Percentiles rank a stretch among this genome's conserved stretches.
These are phyloP conservation scores for Oxyscelio sp. DNA, from an alignment of 2,888 invertebrate genomes.

Conservation along the genomic window DNA sequence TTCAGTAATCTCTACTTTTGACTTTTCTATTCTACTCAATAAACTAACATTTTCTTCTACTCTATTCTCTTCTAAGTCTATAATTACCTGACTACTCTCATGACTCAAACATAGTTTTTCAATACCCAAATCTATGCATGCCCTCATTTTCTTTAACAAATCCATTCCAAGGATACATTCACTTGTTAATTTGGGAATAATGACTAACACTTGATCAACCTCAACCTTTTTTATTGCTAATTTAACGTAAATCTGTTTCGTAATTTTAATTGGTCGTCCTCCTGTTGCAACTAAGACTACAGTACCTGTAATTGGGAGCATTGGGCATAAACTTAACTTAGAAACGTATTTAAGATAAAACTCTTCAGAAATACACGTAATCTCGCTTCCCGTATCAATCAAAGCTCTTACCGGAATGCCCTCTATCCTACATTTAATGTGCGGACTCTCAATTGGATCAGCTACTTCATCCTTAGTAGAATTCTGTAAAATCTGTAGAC, in stretches of 20 bases:
- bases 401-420: background rate
- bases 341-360: background rate
- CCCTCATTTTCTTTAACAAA: background rate
- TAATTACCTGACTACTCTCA: too few relatives aligned
- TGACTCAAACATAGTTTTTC: too few relatives aligned
- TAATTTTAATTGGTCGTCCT: conserved; percentile 12
- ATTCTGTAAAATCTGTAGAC: background rate
- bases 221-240: background rate
- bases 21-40: too few relatives aligned
- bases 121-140: background rate
- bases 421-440: background rate
- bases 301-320: background rate
- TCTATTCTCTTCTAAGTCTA: too few relatives aligned
- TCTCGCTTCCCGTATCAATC: conserved; percentile 32
- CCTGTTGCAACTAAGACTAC: background rate
- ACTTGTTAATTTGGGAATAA: background rate
- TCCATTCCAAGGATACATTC: conserved; percentile 7
- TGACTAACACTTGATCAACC: background rate
- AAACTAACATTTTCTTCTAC: too few relatives aligned
- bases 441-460: background rate
- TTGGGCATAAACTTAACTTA: background rate
- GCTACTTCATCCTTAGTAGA: background rate
- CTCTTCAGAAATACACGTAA: conserved; percentile 34
- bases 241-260: conserved; percentile 12
- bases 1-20: too few relatives aligned